These are phyloP conservation scores for Neoascia interrupta DNA, from an alignment of 2,888 invertebrate genomes.

Conservation along the genomic window DNA sequence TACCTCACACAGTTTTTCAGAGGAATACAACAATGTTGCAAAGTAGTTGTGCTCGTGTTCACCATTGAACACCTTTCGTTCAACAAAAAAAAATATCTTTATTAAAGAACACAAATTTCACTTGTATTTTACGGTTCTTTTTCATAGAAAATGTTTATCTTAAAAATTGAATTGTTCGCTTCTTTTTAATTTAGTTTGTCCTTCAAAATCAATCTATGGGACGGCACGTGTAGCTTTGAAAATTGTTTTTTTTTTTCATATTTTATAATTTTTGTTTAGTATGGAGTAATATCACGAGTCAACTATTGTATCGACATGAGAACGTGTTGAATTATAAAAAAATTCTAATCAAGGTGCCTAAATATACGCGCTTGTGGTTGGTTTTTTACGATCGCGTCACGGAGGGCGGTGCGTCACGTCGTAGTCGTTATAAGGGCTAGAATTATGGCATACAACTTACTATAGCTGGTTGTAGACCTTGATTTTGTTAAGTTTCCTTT, in stretches of 20 bases:
- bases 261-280: not conserved
- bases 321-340: constrained; percentile 48
- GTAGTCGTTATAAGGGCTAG: constrained; percentile 9
- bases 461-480: constrained; percentile 17
- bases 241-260: constrained; percentile 1
- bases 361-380: not conserved
- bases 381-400: not conserved
- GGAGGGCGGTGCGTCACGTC: not conserved
- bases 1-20: too few species aligned
- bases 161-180: constrained; percentile 8
- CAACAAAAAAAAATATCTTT: not conserved
- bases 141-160: constrained; percentile 47
- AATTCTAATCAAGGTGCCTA: constrained; percentile 32
- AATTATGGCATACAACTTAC: too few species aligned
- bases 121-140: constrained; percentile 9
- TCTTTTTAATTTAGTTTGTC: constrained; percentile 30
- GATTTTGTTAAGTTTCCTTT: too few species aligned
- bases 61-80: not conserved
- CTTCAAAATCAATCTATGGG: constrained; percentile 41
- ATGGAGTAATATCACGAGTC: constrained; percentile 19
- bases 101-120: not conserved
- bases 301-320: not conserved
- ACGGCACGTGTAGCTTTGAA: constrained; percentile 53
- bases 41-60: too few species aligned
- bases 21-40: too few species aligned